These are phyloP conservation scores for Orchesellides sinensis DNA, from an alignment of 2,888 invertebrate genomes.

Conservation along the genomic window DNA sequence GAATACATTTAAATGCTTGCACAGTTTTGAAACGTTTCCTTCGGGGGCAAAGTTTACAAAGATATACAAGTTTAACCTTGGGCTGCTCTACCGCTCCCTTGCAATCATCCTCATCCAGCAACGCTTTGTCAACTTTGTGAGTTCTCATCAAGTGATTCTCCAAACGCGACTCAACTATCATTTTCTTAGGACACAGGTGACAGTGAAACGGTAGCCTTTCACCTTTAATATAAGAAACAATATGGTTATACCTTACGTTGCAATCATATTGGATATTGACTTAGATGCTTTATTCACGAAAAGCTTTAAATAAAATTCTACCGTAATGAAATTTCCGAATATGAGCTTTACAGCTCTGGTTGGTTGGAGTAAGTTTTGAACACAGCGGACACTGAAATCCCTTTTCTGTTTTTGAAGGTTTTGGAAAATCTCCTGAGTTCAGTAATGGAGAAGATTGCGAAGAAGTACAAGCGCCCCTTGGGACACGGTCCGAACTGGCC, in stretches of 20 bases:
- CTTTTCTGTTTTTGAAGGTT: background rate
- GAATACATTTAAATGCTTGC: background rate
- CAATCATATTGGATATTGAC: too few relatives aligned
- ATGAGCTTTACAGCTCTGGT: background rate
- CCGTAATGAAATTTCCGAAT: background rate
- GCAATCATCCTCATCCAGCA: background rate
- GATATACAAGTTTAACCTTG: too few relatives aligned
- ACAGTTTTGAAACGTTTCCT: background rate
- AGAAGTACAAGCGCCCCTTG: too few relatives aligned
- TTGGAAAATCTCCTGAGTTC: background rate
- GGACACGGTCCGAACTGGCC: too few relatives aligned
- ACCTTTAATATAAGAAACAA: background rate
- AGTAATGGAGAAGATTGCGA: background rate
- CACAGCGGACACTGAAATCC: background rate
- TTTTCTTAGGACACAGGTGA: background rate
- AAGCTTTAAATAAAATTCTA: background rate
- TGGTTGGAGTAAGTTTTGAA: background rate
- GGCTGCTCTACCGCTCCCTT: too few relatives aligned
- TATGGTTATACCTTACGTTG: too few relatives aligned
- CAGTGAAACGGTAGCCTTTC: background rate
- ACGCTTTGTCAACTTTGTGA: background rate
- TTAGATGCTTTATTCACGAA: too few relatives aligned
- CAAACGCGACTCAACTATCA: background rate
- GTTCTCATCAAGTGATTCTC: background rate
- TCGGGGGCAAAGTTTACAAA: background rate